Evolutionary conservation across 2,113 vertebrate species (phyloP), one percentile per base, ranked within the genome.

Genomic region (Myrmophylax atrothorax): DNA sequence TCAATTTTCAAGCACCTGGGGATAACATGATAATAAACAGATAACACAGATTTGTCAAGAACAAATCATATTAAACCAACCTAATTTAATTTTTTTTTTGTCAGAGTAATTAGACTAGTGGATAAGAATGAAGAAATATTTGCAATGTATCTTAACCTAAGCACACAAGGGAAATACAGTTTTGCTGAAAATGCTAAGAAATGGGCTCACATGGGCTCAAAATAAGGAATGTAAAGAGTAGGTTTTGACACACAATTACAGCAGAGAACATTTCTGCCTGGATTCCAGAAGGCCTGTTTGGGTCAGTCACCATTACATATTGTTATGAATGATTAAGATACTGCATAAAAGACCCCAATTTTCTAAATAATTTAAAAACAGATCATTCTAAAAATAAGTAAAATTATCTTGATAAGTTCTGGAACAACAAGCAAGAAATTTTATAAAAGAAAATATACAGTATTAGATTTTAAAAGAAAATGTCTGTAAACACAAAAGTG

Each of bases 21-120:
- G 19, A 84, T 72, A 89, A 87, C 47, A 89, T 83, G 75, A 90
- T 46, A 90, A 89, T 75, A 96, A 84, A 91, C 50, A 96, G 88
- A 68, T 58, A 90, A 64, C 60, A 75, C 12, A 76, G 22, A 96
- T 73, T 87, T 95, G 47, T 69, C 70, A 92, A 77, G 79, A 96
- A 75, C 49, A 93, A 88, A 95, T 83, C 12, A 14, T 46, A 89
- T 93, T 88, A 92, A 91, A 73, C 5, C 37, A 82, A 49, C 12
- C 16, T 87, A 80, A 84, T 89, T 49, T 66, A 35, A 38, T 69
- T 77, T 66, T 52, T 78, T 77, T 84, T 67, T 66, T 3, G 28
- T 74, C 56, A 46, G 42, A 86, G 42, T 90, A 90, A 81, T 84
- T 90, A 89, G 67, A 47, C 37, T 55, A 77, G n/a, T 25, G 47